Evolutionary conservation across 2,888 invertebrate genomes (phyloP).

Genomic region (Nephrotoma appendiculata): DNA sequence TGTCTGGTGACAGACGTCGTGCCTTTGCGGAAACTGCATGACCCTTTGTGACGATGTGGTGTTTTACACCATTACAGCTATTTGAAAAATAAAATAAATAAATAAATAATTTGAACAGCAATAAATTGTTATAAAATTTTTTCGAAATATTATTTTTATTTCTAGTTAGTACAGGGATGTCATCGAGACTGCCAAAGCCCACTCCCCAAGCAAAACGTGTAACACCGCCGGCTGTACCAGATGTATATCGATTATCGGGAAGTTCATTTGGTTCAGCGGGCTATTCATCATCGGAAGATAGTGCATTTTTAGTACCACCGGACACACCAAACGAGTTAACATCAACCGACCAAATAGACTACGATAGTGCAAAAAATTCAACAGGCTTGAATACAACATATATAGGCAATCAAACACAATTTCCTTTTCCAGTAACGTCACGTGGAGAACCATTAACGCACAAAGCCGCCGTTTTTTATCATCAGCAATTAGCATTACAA

Average conservation of each 20-base stretch:
- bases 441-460: conserved; percentile 52
- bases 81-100: too few relatives aligned
- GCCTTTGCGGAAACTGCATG: too few relatives aligned
- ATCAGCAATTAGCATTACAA: conserved; percentile 66
- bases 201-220: conserved; percentile 82
- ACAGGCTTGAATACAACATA: background rate
- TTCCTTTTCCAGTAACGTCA: conserved; percentile 58
- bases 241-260: conserved; percentile 65
- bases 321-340: conserved; percentile 31
- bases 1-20: too few relatives aligned
- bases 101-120: too few relatives aligned
- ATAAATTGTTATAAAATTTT: too few relatives aligned
- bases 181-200: conserved; percentile 76
- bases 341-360: conserved; percentile 42
- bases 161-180: conserved; percentile 63
- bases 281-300: conserved; percentile 63
- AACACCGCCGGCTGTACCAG: conserved; percentile 71
- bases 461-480: conserved; percentile 64
- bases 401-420: conserved; percentile 32
- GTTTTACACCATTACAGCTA: too few relatives aligned
- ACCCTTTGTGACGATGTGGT: too few relatives aligned
- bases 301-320: conserved; percentile 48
- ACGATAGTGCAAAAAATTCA: conserved; percentile 39
- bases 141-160: background rate
- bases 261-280: conserved; percentile 66